These are phyloP conservation scores for Cryptotermes secundus DNA, from an alignment of 1,140 invertebrate species.

Conservation along the genomic window DNA sequence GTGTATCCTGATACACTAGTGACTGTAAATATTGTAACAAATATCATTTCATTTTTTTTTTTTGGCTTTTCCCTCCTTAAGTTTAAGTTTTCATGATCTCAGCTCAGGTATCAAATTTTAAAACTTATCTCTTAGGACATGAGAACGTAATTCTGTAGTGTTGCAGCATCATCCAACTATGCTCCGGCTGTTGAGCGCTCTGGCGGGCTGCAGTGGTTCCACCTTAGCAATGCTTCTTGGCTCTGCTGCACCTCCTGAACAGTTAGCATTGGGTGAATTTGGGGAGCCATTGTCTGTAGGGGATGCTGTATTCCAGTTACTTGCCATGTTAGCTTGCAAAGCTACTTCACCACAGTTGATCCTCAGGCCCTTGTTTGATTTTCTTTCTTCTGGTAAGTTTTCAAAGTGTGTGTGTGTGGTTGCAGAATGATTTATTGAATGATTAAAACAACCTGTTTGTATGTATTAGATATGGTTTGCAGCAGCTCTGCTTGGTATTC, in stretches of 20 bases:
- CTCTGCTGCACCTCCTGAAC: constrained; percentile 36
- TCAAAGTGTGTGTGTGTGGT: neutral
- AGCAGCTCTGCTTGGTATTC: too few relatives aligned
- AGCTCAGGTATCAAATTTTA: too few relatives aligned
- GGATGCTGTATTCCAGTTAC: constrained; percentile 80
- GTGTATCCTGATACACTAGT: too few relatives aligned
- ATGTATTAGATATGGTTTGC: too few relatives aligned
- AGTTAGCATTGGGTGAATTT: constrained; percentile 47
- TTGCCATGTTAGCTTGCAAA: constrained; percentile 69
- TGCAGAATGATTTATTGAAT: neutral
- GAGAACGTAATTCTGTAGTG: constrained; percentile 54
- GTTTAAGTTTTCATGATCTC: too few relatives aligned
- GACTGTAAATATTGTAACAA: too few relatives aligned
- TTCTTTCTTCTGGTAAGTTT: constrained; percentile 53
- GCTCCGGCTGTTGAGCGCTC: constrained; percentile 73
- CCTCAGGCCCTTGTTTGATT: constrained; percentile 72
- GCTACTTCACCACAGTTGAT: constrained; percentile 70
- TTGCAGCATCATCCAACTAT: constrained; percentile 76
- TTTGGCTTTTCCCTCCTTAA: too few relatives aligned
- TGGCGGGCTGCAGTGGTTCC: constrained; percentile 68
- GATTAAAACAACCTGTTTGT: neutral
- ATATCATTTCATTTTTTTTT: too few relatives aligned
- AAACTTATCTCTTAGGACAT: too few relatives aligned
- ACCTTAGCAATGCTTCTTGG: constrained; percentile 59
- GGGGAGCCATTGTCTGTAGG: constrained; percentile 69